Percentiles rank a stretch among this genome's conserved stretches.
Evolutionary conservation across 1,140 invertebrate genomes (phyloP).

Genomic region (Apis cerana): DNA sequence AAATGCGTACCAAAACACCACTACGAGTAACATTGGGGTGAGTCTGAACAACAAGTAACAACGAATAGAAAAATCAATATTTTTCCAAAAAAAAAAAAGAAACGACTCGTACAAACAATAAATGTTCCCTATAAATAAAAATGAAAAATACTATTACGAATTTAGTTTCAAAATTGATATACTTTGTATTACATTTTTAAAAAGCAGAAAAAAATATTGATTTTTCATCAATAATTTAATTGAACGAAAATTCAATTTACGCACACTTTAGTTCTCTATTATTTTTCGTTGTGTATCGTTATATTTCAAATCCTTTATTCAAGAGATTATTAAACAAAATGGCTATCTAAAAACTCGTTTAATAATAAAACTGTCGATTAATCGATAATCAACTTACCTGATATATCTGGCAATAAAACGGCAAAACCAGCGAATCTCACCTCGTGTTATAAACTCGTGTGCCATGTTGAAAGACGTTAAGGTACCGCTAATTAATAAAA

Average conservation of each 20-base stretch:
- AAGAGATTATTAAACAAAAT: background rate
- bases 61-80: constrained; percentile 5
- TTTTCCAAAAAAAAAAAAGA: background rate
- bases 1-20: constrained; percentile 86
- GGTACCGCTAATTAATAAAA: constrained; percentile 85
- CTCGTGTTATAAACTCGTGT: constrained; percentile 79
- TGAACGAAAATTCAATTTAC: no score
- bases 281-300: no score
- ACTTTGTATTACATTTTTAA: no score
- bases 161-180: no score
- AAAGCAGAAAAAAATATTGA: no score
- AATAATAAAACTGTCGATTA: background rate
- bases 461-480: constrained; percentile 84
- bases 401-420: constrained; percentile 83
- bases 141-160: no score
- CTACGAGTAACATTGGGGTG: constrained; percentile 85
- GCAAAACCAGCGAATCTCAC: constrained; percentile 82
- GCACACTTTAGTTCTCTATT: no score
- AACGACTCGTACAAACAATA: background rate
- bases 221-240: no score
- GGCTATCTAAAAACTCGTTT: background rate
- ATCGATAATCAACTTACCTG: constrained; percentile 76
- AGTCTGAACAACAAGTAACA: constrained; percentile 73
- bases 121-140: no score
- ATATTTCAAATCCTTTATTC: background rate